A percentile compares a stretch with the other conserved stretches of the same genome.
phyloP scores from a whole-genome alignment of 2,888 invertebrate species.

The Apodemia mormo region DNA sequence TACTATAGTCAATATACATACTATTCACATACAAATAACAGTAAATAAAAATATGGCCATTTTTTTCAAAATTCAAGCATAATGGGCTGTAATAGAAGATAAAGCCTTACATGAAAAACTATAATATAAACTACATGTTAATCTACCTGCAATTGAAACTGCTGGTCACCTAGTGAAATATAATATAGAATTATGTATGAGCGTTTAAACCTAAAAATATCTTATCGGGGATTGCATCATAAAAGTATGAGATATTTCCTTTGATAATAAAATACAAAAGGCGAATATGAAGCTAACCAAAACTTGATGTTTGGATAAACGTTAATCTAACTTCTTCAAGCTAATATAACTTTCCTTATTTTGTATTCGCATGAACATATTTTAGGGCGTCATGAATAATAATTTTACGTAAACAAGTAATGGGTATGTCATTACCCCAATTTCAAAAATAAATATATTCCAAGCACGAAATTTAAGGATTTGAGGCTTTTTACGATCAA shows the following conservation, averaged over 20 bases:
- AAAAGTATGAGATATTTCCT: not conserved
- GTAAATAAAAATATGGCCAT: no score
- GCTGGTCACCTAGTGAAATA: no score
- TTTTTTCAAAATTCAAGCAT: no score
- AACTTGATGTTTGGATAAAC: constrained; percentile 52
- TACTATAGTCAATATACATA: no score
- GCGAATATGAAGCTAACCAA: constrained; percentile 23
- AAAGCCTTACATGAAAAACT: no score
- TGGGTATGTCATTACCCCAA: constrained; percentile 29
- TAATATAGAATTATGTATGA: no score
- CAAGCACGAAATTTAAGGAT: not conserved
- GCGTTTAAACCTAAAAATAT: no score
- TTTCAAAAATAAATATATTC: constrained; percentile 2
- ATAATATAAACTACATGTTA: no score
- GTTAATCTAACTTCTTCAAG: constrained; percentile 67
- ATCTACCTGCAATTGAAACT: no score
- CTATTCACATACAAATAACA: no score
- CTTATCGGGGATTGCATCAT: not conserved
- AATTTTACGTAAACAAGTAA: constrained; percentile 40
- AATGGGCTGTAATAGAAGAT: no score
- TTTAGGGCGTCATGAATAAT: constrained; percentile 62
- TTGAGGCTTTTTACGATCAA: constrained; percentile 4
- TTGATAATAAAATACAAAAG: constrained; percentile 25
- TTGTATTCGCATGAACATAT: constrained; percentile 61
- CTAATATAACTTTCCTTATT: constrained; percentile 70